A percentile compares a stretch with the other conserved stretches of the same genome.
Evolutionary conservation across 2,888 invertebrate species (phyloP).

Genomic region (Isotomurus palustris): DNA sequence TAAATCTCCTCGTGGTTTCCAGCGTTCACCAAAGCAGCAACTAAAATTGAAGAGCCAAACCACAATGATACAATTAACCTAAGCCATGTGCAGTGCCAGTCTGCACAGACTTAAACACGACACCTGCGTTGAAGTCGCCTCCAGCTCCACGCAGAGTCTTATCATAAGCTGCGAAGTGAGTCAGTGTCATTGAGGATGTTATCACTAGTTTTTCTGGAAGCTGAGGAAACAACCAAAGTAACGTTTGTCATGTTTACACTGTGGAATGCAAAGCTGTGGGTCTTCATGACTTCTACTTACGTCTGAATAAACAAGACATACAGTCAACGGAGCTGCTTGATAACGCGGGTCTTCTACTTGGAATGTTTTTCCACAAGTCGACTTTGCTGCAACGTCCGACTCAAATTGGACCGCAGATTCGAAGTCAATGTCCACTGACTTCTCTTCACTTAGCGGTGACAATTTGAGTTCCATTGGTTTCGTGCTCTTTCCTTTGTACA

Average conservation of each 20-base stretch:
- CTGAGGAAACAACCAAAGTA: no score
- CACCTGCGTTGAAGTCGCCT: slow-evolving; percentile 31
- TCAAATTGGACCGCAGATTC: slow-evolving; percentile 17
- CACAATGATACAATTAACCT: background rate
- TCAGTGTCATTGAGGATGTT: background rate
- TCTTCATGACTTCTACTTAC: slow-evolving; percentile 14
- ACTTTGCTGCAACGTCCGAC: slow-evolving; percentile 13
- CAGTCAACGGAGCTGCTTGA: slow-evolving; percentile 21
- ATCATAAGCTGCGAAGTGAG: slow-evolving; percentile 36
- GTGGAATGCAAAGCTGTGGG: no score
- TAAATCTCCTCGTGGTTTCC: slow-evolving; percentile 24
- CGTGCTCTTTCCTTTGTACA: background rate
- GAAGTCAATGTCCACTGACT: slow-evolving; percentile 8
- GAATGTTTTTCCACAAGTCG: slow-evolving; percentile 26
- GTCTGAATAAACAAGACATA: slow-evolving; percentile 29
- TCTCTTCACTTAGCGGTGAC: slow-evolving; percentile 24
- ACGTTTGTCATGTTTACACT: background rate
- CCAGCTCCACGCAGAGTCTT: slow-evolving; percentile 14
- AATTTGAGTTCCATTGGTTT: no score
- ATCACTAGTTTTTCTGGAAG: no score
- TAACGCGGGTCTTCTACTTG: slow-evolving; percentile 40
- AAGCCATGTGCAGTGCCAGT: background rate
- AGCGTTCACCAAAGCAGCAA: slow-evolving; percentile 18
- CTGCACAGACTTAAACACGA: background rate
- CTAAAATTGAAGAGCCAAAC: background rate